Percentiles rank a stretch among this genome's conserved stretches.
These are phyloP conservation scores for Lasioglossum baleicum DNA, from an alignment of 1,140 invertebrate genomes.

Conservation along the genomic window DNA sequence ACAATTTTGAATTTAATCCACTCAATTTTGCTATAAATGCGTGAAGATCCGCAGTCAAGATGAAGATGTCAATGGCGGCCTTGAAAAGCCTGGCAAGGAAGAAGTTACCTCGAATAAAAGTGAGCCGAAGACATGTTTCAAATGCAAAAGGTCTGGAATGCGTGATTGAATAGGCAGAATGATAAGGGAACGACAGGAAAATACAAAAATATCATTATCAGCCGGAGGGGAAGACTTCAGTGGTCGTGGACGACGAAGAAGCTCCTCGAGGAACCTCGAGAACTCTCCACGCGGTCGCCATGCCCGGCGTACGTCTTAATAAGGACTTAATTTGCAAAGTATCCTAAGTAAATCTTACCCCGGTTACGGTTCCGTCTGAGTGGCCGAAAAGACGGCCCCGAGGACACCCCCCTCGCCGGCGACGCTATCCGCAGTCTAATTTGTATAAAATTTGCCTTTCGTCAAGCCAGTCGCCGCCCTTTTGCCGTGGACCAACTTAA, in stretches of 20 bases:
- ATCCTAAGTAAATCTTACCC: conserved; percentile 52
- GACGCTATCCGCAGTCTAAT: conserved; percentile 51
- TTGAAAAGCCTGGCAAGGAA: no score
- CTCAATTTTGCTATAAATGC: no score
- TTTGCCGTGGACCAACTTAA: conserved; percentile 59
- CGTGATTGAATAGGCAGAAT: no score
- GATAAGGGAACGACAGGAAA: no score
- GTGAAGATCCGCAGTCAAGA: no score
- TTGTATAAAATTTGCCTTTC: conserved; percentile 68
- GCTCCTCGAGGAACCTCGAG: conserved; percentile 9
- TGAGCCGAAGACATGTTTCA: no score
- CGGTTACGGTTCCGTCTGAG: conserved; percentile 14
- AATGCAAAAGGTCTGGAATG: no score
- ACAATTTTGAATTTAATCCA: no score
- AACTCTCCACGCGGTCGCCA: conserved; percentile 21
- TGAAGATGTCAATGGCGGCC: no score
- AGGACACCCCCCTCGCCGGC: neutral
- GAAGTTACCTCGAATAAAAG: no score
- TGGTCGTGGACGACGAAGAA: neutral
- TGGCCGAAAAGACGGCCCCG: conserved; percentile 39
- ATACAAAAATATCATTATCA: neutral
- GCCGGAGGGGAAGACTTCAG: neutral
- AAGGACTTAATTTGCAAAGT: conserved; percentile 64
- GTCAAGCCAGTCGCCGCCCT: conserved; percentile 18
- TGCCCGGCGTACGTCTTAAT: conserved; percentile 47